Evolutionary conservation across 2,888 invertebrate genomes (phyloP).

Genomic region (Lepeophtheirus nordmannii): DNA sequence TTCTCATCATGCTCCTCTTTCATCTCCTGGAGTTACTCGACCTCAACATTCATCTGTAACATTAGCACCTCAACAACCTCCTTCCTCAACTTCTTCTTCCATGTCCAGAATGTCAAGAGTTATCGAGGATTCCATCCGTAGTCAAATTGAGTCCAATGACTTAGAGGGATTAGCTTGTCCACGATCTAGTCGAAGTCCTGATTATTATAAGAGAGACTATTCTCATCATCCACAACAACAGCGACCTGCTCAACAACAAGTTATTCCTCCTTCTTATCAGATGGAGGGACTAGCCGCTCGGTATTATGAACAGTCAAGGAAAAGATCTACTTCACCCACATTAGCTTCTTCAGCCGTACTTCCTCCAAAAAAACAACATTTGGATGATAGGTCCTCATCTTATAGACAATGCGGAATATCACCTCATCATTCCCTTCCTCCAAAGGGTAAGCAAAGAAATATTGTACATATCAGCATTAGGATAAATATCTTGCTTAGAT

Average conservation of each 20-base stretch:
- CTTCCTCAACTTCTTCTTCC: background rate
- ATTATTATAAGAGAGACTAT: too few relatives aligned
- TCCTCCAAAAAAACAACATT: conserved; percentile 18
- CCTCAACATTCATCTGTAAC: background rate
- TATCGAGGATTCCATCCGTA: conserved; percentile 14
- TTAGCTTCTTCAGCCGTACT: background rate
- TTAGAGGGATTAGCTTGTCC: conserved; percentile 16
- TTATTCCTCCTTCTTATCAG: background rate
- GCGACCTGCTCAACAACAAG: background rate
- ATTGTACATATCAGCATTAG: too few relatives aligned
- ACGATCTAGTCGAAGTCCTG: background rate
- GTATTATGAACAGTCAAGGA: background rate
- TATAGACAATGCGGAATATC: too few relatives aligned
- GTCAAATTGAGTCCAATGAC: background rate
- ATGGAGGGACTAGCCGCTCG: conserved; percentile 20
- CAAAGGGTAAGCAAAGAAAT: too few relatives aligned
- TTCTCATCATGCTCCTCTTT: background rate
- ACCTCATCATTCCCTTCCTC: too few relatives aligned
- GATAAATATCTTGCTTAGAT: too few relatives aligned
- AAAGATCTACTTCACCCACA: background rate
- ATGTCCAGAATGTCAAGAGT: conserved; percentile 7
- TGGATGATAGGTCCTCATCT: background rate
- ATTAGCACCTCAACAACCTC: background rate
- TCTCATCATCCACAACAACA: background rate
- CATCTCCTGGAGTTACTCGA: too few relatives aligned